A percentile compares a stretch with the other conserved stretches of the same genome.
These are phyloP conservation scores for Entomobrya proxima DNA, from an alignment of 2,888 invertebrate species.

Conservation along the genomic window DNA sequence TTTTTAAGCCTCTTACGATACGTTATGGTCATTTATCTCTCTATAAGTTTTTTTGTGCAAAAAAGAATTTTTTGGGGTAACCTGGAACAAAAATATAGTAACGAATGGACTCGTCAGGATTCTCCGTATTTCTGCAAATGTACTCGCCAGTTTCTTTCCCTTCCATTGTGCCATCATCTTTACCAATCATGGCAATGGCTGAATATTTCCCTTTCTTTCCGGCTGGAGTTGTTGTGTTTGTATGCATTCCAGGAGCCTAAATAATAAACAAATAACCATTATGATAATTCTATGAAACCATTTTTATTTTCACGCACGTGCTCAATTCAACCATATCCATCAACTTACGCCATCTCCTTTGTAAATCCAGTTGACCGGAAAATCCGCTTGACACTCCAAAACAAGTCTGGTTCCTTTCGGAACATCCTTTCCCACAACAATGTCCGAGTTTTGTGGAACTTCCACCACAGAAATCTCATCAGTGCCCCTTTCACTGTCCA, in stretches of 20 bases:
- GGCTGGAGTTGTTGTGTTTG: constrained; percentile 65
- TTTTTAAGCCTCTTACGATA: too few relatives aligned
- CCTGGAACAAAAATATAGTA: constrained; percentile 72
- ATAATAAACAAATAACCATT: not conserved
- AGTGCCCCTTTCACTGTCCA: constrained; percentile 16
- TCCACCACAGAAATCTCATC: constrained; percentile 45
- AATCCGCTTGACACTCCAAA: constrained; percentile 63
- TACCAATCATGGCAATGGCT: constrained; percentile 59
- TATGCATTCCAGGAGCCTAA: constrained; percentile 67
- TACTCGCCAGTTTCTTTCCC: constrained; percentile 72
- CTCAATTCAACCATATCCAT: not conserved
- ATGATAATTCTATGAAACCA: not conserved
- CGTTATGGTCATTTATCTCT: too few relatives aligned
- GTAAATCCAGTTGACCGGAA: constrained; percentile 69
- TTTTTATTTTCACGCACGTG: not conserved
- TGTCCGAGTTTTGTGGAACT: constrained; percentile 46
- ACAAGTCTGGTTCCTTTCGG: constrained; percentile 44
- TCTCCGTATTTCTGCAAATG: constrained; percentile 68
- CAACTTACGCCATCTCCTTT: constrained; percentile 69
- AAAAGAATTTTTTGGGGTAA: constrained; percentile 35
- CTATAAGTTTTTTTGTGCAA: too few relatives aligned
- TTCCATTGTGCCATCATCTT: constrained; percentile 19
- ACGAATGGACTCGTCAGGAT: constrained; percentile 61
- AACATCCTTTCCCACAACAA: constrained; percentile 65
- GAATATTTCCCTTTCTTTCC: constrained; percentile 47